Base-by-base conservation (phyloP, 92 coral and sea anemone species). In the Porites evermanni region DNA sequence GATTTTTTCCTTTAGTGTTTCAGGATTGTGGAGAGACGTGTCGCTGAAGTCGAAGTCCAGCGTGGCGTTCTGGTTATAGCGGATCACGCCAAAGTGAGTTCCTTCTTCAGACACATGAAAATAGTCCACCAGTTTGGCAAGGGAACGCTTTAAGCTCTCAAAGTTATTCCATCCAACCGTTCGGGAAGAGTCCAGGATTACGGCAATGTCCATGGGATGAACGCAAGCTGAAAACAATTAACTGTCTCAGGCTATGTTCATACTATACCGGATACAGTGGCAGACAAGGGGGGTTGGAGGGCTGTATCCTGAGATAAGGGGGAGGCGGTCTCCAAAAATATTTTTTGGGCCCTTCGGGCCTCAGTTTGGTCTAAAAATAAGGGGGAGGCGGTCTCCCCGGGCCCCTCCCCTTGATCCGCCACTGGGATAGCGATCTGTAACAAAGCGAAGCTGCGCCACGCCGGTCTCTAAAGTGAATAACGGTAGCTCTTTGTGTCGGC, bases 1-100 rank as follows among this genome's bases (percentile, higher is more conserved):
- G 29, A 95, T 95, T 83, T 66, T 91, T 60, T 93, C 91, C 77
- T 89, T 94, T 11, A 97, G 93, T 12, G 87, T 67, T 19, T 75
- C 90, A 2, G 89, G 92, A 61, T 93, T 91, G 26, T 94, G 78
- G 18, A 88, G 85, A 4, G 94, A 75, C 3, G 94, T 47, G 52
- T 96, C 95, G 14, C 72, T 75, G 70, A 96, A 95, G 71, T 88
- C 85, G 56, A 93, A 94, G 86, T 95, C 96, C 47, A 96, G 73
- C 66, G 51, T 74, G 1, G 99, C 94, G 26, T 84, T 88, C 52
- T 95, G 79, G 82, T 94, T 95, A 90, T 89, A 96, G 81, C 93
- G 97, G 58, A 96, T 80, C 67, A 96, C 73, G 1, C 95, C 99
- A 72, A 96, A 93, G 80, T 95, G 98, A 21, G 99, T 91, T 21